Evolutionary conservation across 2,888 invertebrate species (phyloP).

Genomic region (Salpingus planirostris): DNA sequence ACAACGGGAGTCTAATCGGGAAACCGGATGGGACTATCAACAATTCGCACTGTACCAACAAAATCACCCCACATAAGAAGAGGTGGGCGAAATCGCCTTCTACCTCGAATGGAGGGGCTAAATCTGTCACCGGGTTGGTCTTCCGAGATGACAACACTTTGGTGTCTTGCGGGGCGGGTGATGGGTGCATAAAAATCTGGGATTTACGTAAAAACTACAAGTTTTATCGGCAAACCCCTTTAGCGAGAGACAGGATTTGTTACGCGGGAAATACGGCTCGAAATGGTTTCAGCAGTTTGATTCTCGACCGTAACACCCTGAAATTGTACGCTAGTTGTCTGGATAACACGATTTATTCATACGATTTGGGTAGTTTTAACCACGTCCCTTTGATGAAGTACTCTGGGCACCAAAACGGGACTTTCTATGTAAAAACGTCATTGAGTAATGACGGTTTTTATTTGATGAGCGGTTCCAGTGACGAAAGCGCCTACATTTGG

Average conservation of each 20-base stretch:
- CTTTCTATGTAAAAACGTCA: conserved; percentile 78
- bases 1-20: conserved; percentile 37
- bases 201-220: conserved; percentile 77
- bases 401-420: conserved; percentile 66
- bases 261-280: conserved; percentile 64
- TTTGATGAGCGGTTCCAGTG: conserved; percentile 81
- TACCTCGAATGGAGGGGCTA: conserved; percentile 32
- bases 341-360: conserved; percentile 79
- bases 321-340: conserved; percentile 79
- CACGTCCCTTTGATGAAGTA: conserved; percentile 56
- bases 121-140: conserved; percentile 73
- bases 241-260: conserved; percentile 62
- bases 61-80: conserved; percentile 47
- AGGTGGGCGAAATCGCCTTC: conserved; percentile 20
- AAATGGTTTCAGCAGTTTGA: conserved; percentile 69
- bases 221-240: conserved; percentile 56
- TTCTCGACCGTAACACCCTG: conserved; percentile 59
- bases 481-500: conserved; percentile 83
- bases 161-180: conserved; percentile 79
- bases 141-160: conserved; percentile 74
- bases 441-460: conserved; percentile 74
- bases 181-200: conserved; percentile 70
- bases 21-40: conserved; percentile 65
- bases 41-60: conserved; percentile 50
- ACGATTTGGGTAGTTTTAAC: conserved; percentile 64